phyloP scores from a whole-genome alignment of 1,140 invertebrate genomes.

The Polyergus mexicanus region DNA sequence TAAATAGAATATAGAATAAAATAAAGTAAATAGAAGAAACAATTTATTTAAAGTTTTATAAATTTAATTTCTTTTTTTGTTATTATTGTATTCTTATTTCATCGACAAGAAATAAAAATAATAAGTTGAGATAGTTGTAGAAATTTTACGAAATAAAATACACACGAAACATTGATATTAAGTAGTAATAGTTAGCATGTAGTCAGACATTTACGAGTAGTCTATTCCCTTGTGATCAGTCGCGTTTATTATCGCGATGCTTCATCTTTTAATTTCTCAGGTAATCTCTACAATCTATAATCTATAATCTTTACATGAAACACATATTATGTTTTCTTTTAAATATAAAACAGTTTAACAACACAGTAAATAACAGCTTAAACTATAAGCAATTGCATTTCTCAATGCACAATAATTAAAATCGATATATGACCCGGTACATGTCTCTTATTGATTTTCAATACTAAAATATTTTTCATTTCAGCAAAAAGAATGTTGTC shows the following conservation, averaged over 20 bases:
- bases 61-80: neutral
- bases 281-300: neutral
- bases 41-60: neutral
- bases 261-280: neutral
- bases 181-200: neutral
- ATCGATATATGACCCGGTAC: neutral
- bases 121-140: neutral
- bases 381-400: neutral
- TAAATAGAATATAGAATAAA: neutral
- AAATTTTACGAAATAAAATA: neutral
- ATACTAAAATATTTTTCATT: neutral
- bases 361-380: neutral
- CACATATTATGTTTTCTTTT: neutral
- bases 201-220: neutral
- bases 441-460: neutral
- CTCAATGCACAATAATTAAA: neutral
- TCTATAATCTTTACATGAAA: no score
- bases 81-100: neutral
- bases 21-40: neutral
- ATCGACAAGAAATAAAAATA: neutral
- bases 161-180: neutral
- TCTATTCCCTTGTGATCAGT: neutral
- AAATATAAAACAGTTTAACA: neutral
- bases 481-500: neutral
- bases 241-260: neutral